These are phyloP conservation scores for Papilio xuthus DNA, from an alignment of 1,140 invertebrate species.

Conservation along the genomic window DNA sequence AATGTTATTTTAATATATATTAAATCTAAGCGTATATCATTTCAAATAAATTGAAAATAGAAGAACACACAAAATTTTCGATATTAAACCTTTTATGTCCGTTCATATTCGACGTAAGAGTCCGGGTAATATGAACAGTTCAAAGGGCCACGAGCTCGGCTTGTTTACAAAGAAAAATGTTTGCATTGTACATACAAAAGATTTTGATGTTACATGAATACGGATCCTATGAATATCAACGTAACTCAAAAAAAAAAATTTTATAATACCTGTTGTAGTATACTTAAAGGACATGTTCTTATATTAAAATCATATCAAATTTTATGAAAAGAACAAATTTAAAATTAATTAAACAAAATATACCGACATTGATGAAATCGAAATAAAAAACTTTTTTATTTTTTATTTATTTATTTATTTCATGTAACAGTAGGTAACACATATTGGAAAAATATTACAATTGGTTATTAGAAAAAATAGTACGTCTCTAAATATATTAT, in stretches of 20 bases:
- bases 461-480: too few species aligned
- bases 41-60: neutral
- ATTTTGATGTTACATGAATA: neutral
- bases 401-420: too few species aligned
- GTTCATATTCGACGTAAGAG: constrained; percentile 9
- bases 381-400: too few species aligned
- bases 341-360: too few species aligned
- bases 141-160: neutral
- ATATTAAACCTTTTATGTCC: constrained; percentile 19
- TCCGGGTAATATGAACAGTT: constrained; percentile 2
- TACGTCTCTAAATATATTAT: too few species aligned
- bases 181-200: neutral
- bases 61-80: neutral
- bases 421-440: too few species aligned
- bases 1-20: neutral
- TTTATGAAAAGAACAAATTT: too few species aligned
- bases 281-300: too few species aligned
- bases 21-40: neutral
- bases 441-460: too few species aligned
- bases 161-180: constrained; percentile 17
- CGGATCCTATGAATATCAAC: neutral
- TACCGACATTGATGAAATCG: too few species aligned
- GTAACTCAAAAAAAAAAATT: neutral
- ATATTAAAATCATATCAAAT: too few species aligned
- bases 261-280: too few species aligned